Conservation (phyloP, 2,113 vertebrate species). For the Rhadina sibilatrix region DNA sequence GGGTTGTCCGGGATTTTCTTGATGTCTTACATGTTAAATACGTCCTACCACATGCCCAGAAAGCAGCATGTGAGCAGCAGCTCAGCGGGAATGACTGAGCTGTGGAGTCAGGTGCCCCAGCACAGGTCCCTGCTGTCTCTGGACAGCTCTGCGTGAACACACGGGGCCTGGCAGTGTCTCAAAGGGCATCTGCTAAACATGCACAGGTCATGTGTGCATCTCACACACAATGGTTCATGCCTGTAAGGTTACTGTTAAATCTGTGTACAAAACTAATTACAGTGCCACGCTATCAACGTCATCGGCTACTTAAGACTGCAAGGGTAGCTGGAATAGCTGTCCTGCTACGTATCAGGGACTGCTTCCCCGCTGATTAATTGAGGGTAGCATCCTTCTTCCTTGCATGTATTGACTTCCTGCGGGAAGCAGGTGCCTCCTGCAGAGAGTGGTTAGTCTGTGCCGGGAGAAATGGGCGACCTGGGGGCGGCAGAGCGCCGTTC, state of each 20-base stretch:
- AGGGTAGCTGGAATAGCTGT: not conserved
- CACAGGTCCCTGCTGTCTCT: not conserved
- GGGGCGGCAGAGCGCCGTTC: not conserved
- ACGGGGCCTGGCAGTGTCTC: fast-evolving
- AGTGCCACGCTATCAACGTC: not conserved
- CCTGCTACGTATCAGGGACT: not conserved
- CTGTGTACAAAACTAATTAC: not conserved
- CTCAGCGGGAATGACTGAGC: not conserved
- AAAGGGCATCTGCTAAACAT: fast-evolving
- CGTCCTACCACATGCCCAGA: fast-evolving
- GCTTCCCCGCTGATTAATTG: not conserved
- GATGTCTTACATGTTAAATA: not conserved
- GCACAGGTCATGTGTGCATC: fast-evolving
- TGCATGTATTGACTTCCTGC: not conserved
- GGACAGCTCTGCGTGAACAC: fast-evolving
- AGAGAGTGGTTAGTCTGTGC: not conserved
- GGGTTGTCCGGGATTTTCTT: not conserved
- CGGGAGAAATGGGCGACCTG: too few species aligned
- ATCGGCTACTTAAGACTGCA: not conserved
- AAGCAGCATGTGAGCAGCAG: not conserved
- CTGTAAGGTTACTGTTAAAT: not conserved
- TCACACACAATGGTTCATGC: fast-evolving
- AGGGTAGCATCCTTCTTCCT: not conserved
- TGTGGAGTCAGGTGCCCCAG: not conserved
- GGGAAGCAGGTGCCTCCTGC: not conserved